Evolutionary conservation across 2,888 invertebrate species (phyloP).

Genomic region (Patella pellucida): DNA sequence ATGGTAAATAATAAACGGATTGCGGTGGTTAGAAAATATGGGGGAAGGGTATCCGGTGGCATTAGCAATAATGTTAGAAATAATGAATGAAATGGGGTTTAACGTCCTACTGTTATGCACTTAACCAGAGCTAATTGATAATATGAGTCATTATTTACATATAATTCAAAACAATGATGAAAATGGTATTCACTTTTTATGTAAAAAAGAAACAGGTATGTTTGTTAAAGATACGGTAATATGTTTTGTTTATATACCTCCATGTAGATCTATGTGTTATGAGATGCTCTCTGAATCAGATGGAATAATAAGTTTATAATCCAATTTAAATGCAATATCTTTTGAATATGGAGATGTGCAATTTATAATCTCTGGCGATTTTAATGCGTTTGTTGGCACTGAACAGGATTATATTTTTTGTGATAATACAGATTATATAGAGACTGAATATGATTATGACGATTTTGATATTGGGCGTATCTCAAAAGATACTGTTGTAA

Average conservation of each 20-base stretch:
- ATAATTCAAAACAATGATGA: background rate
- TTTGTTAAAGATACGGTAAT: background rate
- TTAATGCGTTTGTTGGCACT: background rate
- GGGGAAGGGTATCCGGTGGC: background rate
- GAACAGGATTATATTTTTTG: background rate
- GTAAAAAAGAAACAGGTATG: background rate
- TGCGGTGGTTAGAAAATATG: background rate
- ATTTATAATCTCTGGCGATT: background rate
- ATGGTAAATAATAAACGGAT: background rate
- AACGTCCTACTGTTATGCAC: too few relatives aligned
- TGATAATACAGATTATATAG: slow-evolving; percentile 1
- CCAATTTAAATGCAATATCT: too few relatives aligned
- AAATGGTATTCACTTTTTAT: background rate
- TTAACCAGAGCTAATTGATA: too few relatives aligned
- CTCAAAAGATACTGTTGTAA: background rate
- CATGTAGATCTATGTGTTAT: background rate
- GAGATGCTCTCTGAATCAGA: background rate
- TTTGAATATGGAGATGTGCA: background rate
- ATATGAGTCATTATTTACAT: background rate
- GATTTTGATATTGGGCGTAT: background rate
- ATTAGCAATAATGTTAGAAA: background rate
- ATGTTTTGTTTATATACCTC: background rate
- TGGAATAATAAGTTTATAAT: background rate
- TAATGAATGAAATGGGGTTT: too few relatives aligned
- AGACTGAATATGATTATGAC: background rate